phyloP scores from a whole-genome alignment of 2,113 vertebrate species.

The Melanostigma gelatinosum region DNA sequence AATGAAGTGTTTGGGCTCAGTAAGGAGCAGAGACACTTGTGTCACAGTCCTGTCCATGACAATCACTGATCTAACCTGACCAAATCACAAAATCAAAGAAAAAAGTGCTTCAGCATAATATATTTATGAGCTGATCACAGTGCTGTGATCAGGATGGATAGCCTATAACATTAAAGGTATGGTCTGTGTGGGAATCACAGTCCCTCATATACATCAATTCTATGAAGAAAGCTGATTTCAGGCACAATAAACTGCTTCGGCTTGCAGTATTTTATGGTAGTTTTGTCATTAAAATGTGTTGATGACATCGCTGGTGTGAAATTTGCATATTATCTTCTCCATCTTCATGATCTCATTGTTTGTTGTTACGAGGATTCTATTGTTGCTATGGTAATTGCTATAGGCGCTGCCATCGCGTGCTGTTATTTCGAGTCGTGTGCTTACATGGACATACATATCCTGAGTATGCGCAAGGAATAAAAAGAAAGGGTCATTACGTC shows the following conservation, averaged over 20 bases:
- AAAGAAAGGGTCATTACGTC: background rate
- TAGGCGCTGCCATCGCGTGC: background rate
- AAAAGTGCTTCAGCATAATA: background rate
- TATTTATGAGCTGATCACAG: background rate
- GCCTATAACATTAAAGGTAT: background rate
- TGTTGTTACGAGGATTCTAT: background rate
- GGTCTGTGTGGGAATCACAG: background rate
- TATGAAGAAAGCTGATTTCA: background rate
- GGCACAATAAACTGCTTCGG: background rate
- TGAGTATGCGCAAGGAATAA: background rate
- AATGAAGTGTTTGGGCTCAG: background rate
- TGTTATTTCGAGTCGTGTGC: background rate
- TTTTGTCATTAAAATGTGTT: background rate
- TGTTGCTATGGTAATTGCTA: background rate
- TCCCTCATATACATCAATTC: background rate
- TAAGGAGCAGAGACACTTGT: background rate
- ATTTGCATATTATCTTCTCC: background rate
- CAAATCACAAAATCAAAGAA: background rate
- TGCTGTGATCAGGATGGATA: background rate
- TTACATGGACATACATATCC: background rate
- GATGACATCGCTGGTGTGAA: background rate
- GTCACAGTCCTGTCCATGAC: background rate
- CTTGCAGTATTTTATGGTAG: background rate
- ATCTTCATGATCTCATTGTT: background rate
- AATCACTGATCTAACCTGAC: background rate